Evolutionary conservation across 2,113 vertebrate species (phyloP).

Genomic region (Notechis scutatus): DNA sequence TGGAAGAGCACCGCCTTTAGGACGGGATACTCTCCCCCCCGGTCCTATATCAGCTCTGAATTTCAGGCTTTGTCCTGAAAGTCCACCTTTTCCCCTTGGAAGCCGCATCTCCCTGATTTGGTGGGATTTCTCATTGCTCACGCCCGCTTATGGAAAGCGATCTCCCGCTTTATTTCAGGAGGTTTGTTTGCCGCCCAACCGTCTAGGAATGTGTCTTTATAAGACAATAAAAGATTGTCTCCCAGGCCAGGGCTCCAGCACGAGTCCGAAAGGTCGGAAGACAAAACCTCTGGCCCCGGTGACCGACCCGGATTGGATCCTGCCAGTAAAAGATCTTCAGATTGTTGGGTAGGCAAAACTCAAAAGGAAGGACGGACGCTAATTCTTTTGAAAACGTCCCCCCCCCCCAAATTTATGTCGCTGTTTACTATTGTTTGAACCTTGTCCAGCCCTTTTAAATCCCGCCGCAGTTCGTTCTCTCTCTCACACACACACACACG

Average conservation of each 20-base stretch:
- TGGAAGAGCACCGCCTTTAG: not conserved
- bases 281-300: not conserved
- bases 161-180: not conserved
- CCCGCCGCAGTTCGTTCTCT: no score
- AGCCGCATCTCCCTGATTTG: not conserved
- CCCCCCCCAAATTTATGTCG: not conserved
- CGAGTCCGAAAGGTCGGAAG: not conserved
- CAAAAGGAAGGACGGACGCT: not conserved
- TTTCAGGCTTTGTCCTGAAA: not conserved
- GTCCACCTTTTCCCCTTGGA: not conserved
- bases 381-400: not conserved
- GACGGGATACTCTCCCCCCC: not conserved
- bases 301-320: not conserved
- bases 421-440: not conserved
- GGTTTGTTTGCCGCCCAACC: not conserved
- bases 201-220: not conserved
- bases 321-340: not conserved
- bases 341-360: not conserved
- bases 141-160: not conserved
- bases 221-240: not conserved
- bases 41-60: not conserved
- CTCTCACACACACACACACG: not conserved
- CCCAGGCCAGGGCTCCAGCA: not conserved
- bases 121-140: not conserved
- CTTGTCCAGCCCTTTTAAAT: not conserved